phyloP scores from a whole-genome alignment of 2,113 vertebrate genomes.

The Erinaceus europaeus region DNA sequence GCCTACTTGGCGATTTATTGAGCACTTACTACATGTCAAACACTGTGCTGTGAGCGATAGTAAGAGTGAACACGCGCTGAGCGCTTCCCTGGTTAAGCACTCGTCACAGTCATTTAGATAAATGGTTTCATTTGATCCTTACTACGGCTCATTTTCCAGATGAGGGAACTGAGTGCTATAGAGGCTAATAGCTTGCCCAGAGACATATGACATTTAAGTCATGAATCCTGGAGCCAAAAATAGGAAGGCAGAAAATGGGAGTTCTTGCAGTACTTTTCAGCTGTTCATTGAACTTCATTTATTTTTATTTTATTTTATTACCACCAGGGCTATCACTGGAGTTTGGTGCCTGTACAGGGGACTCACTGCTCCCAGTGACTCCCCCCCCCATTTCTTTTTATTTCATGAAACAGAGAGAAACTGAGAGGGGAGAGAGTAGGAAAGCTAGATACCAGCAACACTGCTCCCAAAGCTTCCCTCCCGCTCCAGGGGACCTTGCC shows the following conservation, averaged over 20 bases:
- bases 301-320: too few species aligned
- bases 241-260: constrained; percentile 7
- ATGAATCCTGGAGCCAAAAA: constrained; percentile 6
- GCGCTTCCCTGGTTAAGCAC: not conserved
- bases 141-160: not conserved
- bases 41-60: not conserved
- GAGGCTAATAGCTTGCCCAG: not conserved
- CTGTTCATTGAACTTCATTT: too few species aligned
- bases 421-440: too few species aligned
- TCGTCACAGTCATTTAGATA: not conserved
- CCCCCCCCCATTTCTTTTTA: too few species aligned
- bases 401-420: too few species aligned
- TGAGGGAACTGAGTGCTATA: not conserved
- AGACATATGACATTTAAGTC: not conserved
- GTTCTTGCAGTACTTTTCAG: too few species aligned
- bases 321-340: too few species aligned
- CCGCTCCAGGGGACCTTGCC: too few species aligned
- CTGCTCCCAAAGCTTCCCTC: too few species aligned
- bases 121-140: not conserved
- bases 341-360: too few species aligned
- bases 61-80: not conserved
- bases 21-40: not conserved
- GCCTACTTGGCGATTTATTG: not conserved
- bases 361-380: too few species aligned
- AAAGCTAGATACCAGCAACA: too few species aligned